A percentile compares a stretch with the other conserved stretches of the same genome.
Evolutionary conservation across 2,113 vertebrate species (phyloP).

Genomic region (Ochotona princeps): DNA sequence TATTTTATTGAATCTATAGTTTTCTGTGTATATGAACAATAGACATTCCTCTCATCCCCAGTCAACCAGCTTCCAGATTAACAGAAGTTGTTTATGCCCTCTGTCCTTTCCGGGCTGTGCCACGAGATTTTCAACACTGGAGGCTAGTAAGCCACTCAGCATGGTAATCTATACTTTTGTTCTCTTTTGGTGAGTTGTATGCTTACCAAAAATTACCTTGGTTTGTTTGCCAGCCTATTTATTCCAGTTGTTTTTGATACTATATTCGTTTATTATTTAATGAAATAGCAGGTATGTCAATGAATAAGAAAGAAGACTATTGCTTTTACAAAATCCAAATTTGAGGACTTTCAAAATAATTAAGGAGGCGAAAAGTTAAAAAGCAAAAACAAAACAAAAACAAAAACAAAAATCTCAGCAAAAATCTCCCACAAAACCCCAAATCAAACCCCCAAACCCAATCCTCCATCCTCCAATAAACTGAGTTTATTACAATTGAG

Average conservation of each 20-base stretch:
- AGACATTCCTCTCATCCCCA: neutral
- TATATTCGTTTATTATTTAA: neutral
- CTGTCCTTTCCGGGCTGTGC: neutral
- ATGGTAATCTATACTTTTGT: neutral
- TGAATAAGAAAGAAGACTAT: conserved; percentile 1
- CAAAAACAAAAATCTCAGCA: too few relatives aligned
- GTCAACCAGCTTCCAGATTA: neutral
- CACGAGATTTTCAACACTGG: neutral
- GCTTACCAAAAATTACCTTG: neutral
- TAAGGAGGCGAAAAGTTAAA: neutral
- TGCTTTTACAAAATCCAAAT: conserved; percentile 15
- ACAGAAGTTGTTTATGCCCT: neutral
- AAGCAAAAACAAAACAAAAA: too few relatives aligned
- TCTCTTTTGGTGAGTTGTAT: neutral
- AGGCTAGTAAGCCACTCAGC: neutral
- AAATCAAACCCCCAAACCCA: too few relatives aligned
- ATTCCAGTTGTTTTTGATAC: conserved; percentile 11
- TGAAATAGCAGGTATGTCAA: neutral
- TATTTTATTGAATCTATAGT: conserved; percentile 1
- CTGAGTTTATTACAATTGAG: neutral
- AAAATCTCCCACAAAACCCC: too few relatives aligned
- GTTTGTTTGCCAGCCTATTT: neutral
- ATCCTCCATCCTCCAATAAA: too few relatives aligned
- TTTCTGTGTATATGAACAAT: neutral
- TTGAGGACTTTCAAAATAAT: conserved; percentile 27